These are phyloP conservation scores for Neotoxoptera formosana DNA, from an alignment of 1,140 invertebrate genomes.

Conservation along the genomic window DNA sequence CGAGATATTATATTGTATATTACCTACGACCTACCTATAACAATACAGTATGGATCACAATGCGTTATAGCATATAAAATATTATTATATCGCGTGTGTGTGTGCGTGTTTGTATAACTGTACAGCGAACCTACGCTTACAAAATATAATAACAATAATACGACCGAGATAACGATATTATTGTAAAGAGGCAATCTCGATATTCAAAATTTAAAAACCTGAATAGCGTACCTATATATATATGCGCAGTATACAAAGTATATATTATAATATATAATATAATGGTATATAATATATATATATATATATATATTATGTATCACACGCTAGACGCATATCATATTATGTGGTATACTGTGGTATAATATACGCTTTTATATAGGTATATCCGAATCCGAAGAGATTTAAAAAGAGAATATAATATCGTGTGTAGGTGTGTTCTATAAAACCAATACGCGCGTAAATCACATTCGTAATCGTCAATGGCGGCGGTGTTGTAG, in stretches of 20 bases:
- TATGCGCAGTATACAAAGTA: too few relatives aligned
- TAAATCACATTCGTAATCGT: slow-evolving; percentile 38
- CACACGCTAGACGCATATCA: background rate
- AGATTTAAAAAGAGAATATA: slow-evolving; percentile 10
- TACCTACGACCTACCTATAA: background rate
- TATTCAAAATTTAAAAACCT: background rate
- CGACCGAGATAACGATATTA: background rate
- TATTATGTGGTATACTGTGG: background rate
- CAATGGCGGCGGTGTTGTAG: background rate
- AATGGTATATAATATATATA: background rate
- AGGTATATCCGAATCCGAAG: background rate
- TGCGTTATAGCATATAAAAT: background rate
- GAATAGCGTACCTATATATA: background rate
- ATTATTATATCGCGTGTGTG: background rate
- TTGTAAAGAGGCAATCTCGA: background rate
- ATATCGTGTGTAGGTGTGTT: background rate
- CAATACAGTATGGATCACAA: background rate
- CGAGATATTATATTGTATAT: background rate
- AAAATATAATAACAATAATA: background rate
- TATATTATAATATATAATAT: background rate
- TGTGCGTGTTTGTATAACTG: background rate
- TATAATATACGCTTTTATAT: background rate
- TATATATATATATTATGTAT: background rate
- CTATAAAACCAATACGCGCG: slow-evolving; percentile 7
- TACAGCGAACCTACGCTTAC: background rate